Evolutionary conservation across 2,888 invertebrate species (phyloP), one percentile per base, ranked within the genome.

Genomic region (Pristionchus japonicus): DNA sequence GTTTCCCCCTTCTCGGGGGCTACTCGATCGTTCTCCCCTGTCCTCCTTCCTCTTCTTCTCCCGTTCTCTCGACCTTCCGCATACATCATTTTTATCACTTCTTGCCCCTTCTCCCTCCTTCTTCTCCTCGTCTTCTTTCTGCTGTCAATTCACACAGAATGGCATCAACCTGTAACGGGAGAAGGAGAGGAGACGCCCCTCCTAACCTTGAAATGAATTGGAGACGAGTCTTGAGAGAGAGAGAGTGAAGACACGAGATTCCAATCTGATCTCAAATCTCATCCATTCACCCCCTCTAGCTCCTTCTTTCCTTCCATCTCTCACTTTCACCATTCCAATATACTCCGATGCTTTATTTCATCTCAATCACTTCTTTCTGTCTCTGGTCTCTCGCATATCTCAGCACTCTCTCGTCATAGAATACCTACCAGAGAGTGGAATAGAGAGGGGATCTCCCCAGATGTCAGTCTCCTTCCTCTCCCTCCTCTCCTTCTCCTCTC

Each of bases 1-100:
- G 74, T 80, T 80, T 17, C 49, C 86, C 87, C 64, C 74, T 88
- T 77, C 61, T 74, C 64, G 52, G n/a, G n/a, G n/a, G 27, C 85
- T 52, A 49, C 34, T 52, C n/a, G 27, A 52, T 47, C 27, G 40
- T 80, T 37, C 64, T 49, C 49, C 43, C 43, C 77, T 74, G n/a
- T 82, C 82, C n/a, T 57, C 84, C 17, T 84, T 43, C 57, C 27
- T 17, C 20, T 82, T 52, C n/a, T 23, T 27, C 47, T 80, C 80
- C 37, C 80, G 37, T 23, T 27, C 47, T 80, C 80, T 80, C 80
- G 37, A 43, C 80, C 80, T 47, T 80, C 80, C 31, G 17, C 64
- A 74, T 37, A 40, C 40, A 74, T 74, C 74, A 74, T 40, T 74
- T 74, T 74, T 17, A 74, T 74, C 74, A 40, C 80, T 80, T 49